Percentiles rank a stretch among this genome's conserved stretches.
Conservation (phyloP, 2,113 vertebrate genomes). For the Actenoides hombroni region DNA sequence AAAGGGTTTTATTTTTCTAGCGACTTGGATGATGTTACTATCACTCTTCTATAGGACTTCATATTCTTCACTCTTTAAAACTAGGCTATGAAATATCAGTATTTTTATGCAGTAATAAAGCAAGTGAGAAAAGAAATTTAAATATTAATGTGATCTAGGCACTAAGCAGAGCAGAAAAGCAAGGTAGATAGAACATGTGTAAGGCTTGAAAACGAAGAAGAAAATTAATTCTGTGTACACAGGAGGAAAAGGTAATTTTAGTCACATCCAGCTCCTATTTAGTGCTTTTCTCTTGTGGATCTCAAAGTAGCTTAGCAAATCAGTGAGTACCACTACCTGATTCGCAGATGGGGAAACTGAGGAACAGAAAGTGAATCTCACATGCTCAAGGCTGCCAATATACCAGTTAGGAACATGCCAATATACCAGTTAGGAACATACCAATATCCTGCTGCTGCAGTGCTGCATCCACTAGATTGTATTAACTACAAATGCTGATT, state of each 20-base stretch:
- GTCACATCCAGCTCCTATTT: not conserved
- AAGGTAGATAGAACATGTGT: not conserved
- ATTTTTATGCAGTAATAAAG: not conserved
- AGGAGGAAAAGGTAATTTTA: not conserved
- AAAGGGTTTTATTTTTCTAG: not conserved
- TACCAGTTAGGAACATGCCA: not conserved
- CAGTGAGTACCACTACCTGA: not conserved
- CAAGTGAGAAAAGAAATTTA: not conserved
- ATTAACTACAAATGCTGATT: not conserved
- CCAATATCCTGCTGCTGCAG: not conserved
- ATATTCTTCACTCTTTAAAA: not conserved
- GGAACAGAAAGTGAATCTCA: not conserved
- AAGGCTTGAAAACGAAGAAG: not conserved
- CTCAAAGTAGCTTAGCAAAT: not conserved
- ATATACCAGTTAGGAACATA: not conserved
- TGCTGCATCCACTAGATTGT: not conserved
- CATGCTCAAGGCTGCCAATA: not conserved
- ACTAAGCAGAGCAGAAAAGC: not conserved
- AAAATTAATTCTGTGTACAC: not conserved
- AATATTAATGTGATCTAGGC: not conserved
- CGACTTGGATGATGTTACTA: not conserved
- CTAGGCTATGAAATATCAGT: not conserved
- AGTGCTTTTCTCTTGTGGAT: not conserved
- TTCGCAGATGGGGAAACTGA: not conserved
- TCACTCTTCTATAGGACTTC: not conserved